A percentile compares a stretch with the other conserved stretches of the same genome.
Conservation (phyloP, 2,797 vertebrate genomes). For the Esox masquinongy region DNA sequence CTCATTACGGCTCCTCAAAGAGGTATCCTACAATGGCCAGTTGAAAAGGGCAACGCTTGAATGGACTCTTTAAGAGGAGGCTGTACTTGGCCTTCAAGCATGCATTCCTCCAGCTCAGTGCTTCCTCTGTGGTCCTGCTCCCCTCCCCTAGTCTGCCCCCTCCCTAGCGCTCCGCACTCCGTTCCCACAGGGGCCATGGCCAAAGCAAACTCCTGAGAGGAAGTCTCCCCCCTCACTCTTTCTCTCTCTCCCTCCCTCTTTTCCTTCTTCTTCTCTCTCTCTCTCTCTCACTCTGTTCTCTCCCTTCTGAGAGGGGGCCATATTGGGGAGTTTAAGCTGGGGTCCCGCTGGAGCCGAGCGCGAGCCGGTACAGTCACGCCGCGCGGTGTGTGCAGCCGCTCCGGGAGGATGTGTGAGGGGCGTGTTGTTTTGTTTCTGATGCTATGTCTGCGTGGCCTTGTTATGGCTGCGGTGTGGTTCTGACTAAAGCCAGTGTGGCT, state of each 20-base stretch:
- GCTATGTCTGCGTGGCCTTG: constrained; percentile 49
- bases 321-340: background rate
- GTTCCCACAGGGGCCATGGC: constrained; percentile 77
- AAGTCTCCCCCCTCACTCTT: constrained; percentile 59
- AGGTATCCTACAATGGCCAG: constrained; percentile 74
- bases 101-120: constrained; percentile 79
- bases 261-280: background rate
- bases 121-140: constrained; percentile 77
- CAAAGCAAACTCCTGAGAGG: constrained; percentile 79
- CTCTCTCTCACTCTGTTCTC: background rate
- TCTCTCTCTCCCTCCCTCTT: background rate
- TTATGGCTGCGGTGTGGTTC: constrained; percentile 74
- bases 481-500: constrained; percentile 69
- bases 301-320: background rate
- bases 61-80: constrained; percentile 78
- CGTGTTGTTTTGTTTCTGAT: constrained; percentile 34
- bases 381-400: background rate
- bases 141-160: constrained; percentile 22
- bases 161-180: constrained; percentile 69
- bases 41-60: constrained; percentile 79
- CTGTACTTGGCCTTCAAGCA: constrained; percentile 81
- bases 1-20: constrained; percentile 75
- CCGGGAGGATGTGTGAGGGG: constrained; percentile 39
- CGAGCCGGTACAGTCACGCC: background rate
- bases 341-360: background rate